Percentiles rank a stretch among this genome's conserved stretches.
Evolutionary conservation across 2,888 invertebrate genomes (phyloP).

Genomic region (Unio pictorum): DNA sequence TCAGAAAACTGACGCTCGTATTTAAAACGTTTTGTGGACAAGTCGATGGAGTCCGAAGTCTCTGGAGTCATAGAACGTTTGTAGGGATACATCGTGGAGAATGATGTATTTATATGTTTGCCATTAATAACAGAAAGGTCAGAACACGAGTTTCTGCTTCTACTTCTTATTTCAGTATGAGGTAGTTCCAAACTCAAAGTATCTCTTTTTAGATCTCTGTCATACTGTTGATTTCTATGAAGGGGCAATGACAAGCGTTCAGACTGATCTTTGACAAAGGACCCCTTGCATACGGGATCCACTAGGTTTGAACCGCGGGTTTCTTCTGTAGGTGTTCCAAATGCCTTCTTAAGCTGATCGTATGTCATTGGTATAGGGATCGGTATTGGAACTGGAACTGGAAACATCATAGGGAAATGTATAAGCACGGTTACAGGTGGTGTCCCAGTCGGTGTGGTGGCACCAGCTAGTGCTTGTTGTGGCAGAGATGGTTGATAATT

Average conservation of each 20-base stretch:
- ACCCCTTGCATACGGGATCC: too few relatives aligned
- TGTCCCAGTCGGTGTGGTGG: constrained; percentile 34
- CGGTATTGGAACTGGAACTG: constrained; percentile 87
- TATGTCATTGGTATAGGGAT: constrained; percentile 75
- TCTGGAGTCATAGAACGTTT: constrained; percentile 46
- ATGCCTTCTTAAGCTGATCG: constrained; percentile 42
- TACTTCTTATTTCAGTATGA: constrained; percentile 23
- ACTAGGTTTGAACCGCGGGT: too few relatives aligned
- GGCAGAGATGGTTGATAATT: neutral
- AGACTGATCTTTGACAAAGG: too few relatives aligned
- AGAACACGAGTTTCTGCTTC: constrained; percentile 36
- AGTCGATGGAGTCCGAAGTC: constrained; percentile 36
- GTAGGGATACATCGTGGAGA: constrained; percentile 15
- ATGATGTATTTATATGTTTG: constrained; percentile 9
- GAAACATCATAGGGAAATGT: constrained; percentile 81
- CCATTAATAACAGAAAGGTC: constrained; percentile 22
- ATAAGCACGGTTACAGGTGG: constrained; percentile 87
- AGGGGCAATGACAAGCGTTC: too few relatives aligned
- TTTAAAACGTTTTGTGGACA: constrained; percentile 39
- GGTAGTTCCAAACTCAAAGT: neutral
- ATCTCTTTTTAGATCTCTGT: too few relatives aligned
- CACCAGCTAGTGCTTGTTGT: constrained; percentile 4
- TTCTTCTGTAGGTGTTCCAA: too few relatives aligned
- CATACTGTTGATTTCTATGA: too few relatives aligned
- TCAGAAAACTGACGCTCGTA: constrained; percentile 28